Percentiles rank a stretch among this genome's conserved stretches.
phyloP scores from a whole-genome alignment of 2,113 vertebrate genomes.

The Rhinichthys klamathensis region DNA sequence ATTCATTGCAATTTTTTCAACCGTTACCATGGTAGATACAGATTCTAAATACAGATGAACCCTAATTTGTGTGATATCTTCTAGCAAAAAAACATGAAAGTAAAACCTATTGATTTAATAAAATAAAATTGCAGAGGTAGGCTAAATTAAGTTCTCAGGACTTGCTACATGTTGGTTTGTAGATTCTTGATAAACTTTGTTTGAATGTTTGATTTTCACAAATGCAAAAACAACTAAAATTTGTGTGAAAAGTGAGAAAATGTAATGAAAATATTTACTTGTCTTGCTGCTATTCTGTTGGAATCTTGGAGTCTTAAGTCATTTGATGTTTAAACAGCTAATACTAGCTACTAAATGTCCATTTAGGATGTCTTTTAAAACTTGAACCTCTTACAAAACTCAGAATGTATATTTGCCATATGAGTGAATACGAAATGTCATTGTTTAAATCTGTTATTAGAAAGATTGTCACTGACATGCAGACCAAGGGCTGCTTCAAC shows the following conservation, averaged over 20 bases:
- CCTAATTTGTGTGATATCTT: background rate
- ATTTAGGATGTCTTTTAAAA: background rate
- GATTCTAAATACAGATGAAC: background rate
- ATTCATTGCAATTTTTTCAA: background rate
- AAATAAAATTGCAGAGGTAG: background rate
- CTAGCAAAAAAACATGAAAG: background rate
- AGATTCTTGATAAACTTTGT: background rate
- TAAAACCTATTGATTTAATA: background rate
- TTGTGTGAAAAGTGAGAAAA: background rate
- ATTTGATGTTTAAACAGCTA: background rate
- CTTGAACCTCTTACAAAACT: background rate
- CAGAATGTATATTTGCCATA: background rate
- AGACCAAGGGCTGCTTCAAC: background rate
- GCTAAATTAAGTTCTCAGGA: background rate
- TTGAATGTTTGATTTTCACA: background rate
- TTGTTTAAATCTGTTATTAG: slow-evolving; percentile 9
- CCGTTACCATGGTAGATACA: background rate
- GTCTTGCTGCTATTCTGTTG: background rate
- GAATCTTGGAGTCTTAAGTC: background rate
- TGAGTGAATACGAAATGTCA: slow-evolving; percentile 1
- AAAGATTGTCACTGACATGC: slow-evolving; percentile 4
- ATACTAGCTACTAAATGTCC: background rate
- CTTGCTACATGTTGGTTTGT: background rate
- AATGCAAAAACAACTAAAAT: background rate
- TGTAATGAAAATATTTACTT: background rate